Base-by-base conservation (phyloP, 2,113 vertebrate species). In the Corvus cornix region DNA sequence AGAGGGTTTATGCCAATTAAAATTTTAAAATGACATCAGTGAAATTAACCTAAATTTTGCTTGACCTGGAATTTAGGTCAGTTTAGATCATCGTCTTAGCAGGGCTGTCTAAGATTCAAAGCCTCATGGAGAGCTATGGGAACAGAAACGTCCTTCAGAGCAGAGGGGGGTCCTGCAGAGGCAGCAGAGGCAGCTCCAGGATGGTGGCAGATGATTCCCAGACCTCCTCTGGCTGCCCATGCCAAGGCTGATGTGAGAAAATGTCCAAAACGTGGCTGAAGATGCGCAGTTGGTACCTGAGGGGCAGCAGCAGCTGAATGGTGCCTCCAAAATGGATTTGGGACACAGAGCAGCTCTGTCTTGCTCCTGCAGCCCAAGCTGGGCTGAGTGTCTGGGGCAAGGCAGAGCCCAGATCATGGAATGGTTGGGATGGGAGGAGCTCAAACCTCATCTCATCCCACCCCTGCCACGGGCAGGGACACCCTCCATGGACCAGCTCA, bases 41-140 rank as follows among this genome's bases (percentile, higher is more conserved):
- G 92, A 97, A 96, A 96, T 96, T 92, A 92, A 60, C 83, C 66
- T 78, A 90, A 94, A 95, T 96, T 96, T 95, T 81, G 73, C 86
- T 92, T 97, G 94, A 97, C 96, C 96, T 97, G 86, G 93, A 95
- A 92, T 95, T 88, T 90, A 72, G 95, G 95, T 93, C 95, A 92
- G 86, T 93, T 97, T 97, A 97, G 89, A 92, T 97, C 96, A 96
- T 94, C 72, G 2, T 49, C 85, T 91, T 77, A 30, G 67, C 70
- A 31, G 12, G 60, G 92, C 85, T 87, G 89, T 53, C 74, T 53
- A 28, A 87, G 91, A 80, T 26, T 39, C 59, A 84, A 59, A 94
- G 16, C 59, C 46, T 43, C 0, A 4, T 1, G 3, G 56, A 84
- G 44, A 77, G 72, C 79, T 70, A 3, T 17, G 72, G 93, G 37